Conservation (phyloP, 2,888 invertebrate species). For the Arge pagana region DNA sequence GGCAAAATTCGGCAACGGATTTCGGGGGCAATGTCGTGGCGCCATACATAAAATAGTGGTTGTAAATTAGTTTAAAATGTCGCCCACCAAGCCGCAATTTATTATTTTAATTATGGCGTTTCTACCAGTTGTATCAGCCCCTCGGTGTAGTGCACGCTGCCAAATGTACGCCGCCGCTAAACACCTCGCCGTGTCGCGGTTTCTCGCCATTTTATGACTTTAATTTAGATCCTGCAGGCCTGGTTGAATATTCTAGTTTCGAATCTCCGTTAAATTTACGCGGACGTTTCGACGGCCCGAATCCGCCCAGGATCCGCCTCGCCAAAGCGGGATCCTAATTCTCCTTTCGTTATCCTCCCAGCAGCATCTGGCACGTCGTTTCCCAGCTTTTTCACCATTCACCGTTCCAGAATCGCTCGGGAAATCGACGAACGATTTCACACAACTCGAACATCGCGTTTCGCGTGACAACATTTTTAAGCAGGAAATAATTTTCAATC, state of each 20-base stretch:
- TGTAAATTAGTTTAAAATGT: slow-evolving; percentile 34
- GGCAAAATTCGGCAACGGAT: no score
- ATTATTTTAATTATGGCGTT: slow-evolving; percentile 46
- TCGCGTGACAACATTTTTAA: no score
- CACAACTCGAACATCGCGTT: no score
- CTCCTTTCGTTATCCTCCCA: no score
- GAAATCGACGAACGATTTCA: no score
- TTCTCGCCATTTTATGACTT: slow-evolving; percentile 50
- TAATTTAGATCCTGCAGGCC: slow-evolving; percentile 45
- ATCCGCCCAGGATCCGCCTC: slow-evolving; percentile 15
- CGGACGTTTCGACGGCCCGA: slow-evolving; percentile 31
- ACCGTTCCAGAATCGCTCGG: no score
- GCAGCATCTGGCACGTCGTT: no score
- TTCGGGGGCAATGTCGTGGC: slow-evolving; percentile 18
- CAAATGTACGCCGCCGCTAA: slow-evolving; percentile 30
- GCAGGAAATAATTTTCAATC: no score
- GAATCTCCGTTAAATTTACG: slow-evolving; percentile 41
- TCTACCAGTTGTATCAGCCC: slow-evolving; percentile 4
- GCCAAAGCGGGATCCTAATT: no score
- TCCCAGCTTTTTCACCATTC: no score
- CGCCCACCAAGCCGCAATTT: slow-evolving; percentile 38
- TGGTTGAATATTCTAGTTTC: slow-evolving; percentile 43
- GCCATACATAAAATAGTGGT: slow-evolving; percentile 20
- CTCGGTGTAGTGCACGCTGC: slow-evolving; percentile 18
- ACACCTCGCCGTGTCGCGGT: slow-evolving; percentile 35